These are phyloP conservation scores for Morpho deidamia DNA, from an alignment of 2,888 invertebrate genomes.

Conservation along the genomic window DNA sequence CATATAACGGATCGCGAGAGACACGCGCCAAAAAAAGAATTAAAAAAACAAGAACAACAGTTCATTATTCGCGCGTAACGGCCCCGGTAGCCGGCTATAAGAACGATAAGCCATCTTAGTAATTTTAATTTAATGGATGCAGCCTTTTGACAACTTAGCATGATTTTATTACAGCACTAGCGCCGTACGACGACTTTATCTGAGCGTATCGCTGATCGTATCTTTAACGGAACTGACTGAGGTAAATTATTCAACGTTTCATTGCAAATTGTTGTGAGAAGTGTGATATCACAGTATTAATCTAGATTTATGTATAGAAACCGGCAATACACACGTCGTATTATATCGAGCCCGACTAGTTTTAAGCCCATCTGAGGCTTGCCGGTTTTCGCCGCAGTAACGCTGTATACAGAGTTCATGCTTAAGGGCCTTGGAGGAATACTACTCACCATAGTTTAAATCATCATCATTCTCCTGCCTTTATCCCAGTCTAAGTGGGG, in stretches of 20 bases:
- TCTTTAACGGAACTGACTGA: not conserved
- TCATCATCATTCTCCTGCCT: no score
- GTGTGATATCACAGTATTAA: no score
- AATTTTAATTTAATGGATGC: constrained; percentile 54
- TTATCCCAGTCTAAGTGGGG: no score
- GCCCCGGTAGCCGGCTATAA: constrained; percentile 57
- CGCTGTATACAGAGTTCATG: no score
- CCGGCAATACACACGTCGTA: no score
- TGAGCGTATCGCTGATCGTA: not conserved
- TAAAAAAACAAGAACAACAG: constrained; percentile 50
- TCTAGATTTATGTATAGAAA: no score
- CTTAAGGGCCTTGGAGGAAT: no score
- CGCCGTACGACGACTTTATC: not conserved
- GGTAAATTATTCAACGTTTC: not conserved
- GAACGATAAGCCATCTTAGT: constrained; percentile 53
- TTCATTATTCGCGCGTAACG: constrained; percentile 73
- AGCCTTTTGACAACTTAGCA: constrained; percentile 47
- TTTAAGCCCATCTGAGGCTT: no score
- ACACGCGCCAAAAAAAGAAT: constrained; percentile 69
- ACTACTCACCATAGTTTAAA: no score
- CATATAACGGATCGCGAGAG: constrained; percentile 64
- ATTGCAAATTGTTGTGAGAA: not conserved
- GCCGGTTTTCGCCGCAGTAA: no score
- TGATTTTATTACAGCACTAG: constrained; percentile 15
- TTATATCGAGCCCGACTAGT: no score